These are phyloP conservation scores for Erebia epiphron DNA, from an alignment of 2,888 invertebrate genomes.

Conservation along the genomic window DNA sequence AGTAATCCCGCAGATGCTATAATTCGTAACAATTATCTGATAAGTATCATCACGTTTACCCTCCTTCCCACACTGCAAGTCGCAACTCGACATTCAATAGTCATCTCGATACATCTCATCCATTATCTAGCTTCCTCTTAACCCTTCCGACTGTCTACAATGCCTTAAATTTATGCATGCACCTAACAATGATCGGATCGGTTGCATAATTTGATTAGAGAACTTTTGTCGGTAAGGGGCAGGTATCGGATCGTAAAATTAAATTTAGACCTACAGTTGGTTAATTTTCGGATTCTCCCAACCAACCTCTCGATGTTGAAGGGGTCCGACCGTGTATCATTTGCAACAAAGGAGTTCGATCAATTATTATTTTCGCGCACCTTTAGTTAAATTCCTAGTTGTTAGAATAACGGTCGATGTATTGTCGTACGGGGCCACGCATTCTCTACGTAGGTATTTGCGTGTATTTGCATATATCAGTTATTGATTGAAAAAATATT, in stretches of 20 bases:
- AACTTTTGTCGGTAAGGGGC: slow-evolving; percentile 74
- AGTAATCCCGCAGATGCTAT: slow-evolving; percentile 61
- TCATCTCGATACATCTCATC: slow-evolving; percentile 67
- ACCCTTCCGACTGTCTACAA: slow-evolving; percentile 73
- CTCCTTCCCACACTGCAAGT: slow-evolving; percentile 74
- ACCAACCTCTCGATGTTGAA: slow-evolving; percentile 68
- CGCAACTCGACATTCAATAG: slow-evolving; percentile 62
- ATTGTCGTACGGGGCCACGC: slow-evolving; percentile 66
- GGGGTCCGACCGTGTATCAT: slow-evolving; percentile 68
- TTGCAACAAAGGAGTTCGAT: slow-evolving; percentile 74
- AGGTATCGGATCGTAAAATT: slow-evolving; percentile 82
- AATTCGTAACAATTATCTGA: slow-evolving; percentile 81
- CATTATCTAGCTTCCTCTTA: slow-evolving; percentile 68
- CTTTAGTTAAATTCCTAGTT: slow-evolving; percentile 79
- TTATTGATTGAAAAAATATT: slow-evolving; percentile 83
- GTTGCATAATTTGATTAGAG: slow-evolving; percentile 82
- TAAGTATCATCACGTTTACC: slow-evolving; percentile 76
- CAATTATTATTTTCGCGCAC: slow-evolving; percentile 80
- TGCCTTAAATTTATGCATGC: slow-evolving; percentile 79
- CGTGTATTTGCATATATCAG: slow-evolving; percentile 77
- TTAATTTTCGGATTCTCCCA: slow-evolving; percentile 79
- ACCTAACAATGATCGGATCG: slow-evolving; percentile 74
- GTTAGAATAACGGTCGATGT: slow-evolving; percentile 77
- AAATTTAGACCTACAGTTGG: slow-evolving; percentile 81
- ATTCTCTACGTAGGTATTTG: slow-evolving; percentile 65